These are phyloP conservation scores for Unio delphinus DNA, from an alignment of 2,888 invertebrate genomes.

Conservation along the genomic window DNA sequence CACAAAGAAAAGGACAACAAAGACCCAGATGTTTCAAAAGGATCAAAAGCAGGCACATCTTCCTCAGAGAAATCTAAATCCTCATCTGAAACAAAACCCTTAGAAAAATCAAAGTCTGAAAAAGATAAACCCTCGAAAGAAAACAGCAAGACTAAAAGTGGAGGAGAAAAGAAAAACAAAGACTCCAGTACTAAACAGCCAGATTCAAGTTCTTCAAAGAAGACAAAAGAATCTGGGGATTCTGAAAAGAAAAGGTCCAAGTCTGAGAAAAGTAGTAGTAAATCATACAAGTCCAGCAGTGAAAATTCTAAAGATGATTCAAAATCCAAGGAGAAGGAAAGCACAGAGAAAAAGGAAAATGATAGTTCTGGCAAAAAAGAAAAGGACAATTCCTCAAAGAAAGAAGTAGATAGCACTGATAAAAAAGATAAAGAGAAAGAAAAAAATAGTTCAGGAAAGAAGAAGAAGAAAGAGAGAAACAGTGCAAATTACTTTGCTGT, in stretches of 20 bases:
- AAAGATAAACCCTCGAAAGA: constrained; percentile 25
- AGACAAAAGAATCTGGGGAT: constrained; percentile 5
- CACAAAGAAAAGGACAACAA: constrained; percentile 32
- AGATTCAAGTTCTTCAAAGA: constrained; percentile 6
- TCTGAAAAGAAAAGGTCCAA: constrained; percentile 14
- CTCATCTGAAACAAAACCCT: constrained; percentile 25
- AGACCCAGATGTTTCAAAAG: constrained; percentile 31
- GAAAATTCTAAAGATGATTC: constrained; percentile 16
- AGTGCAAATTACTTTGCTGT: constrained; percentile 1
- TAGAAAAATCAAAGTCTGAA: constrained; percentile 34
- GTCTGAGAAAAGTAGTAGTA: constrained; percentile 8
- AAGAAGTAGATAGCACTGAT: constrained; percentile 21
- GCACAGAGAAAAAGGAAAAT: constrained; percentile 19
- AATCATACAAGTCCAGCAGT: constrained; percentile 12
- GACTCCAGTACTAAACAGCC: constrained; percentile 8
- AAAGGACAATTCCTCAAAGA: constrained; percentile 12
- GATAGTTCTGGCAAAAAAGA: constrained; percentile 30
- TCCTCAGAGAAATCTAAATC: constrained; percentile 5
- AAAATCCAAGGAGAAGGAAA: constrained; percentile 28
- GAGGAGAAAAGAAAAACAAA: constrained; percentile 20
- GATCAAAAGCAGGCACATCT: constrained; percentile 19
- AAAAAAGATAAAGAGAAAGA: constrained; percentile 33
- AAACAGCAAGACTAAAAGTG: constrained; percentile 21
- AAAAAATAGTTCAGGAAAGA: constrained; percentile 28
- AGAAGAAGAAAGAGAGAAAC: constrained; percentile 1